Evolutionary conservation across 2,797 vertebrate species (phyloP).

Genomic region (Tinamus major): DNA sequence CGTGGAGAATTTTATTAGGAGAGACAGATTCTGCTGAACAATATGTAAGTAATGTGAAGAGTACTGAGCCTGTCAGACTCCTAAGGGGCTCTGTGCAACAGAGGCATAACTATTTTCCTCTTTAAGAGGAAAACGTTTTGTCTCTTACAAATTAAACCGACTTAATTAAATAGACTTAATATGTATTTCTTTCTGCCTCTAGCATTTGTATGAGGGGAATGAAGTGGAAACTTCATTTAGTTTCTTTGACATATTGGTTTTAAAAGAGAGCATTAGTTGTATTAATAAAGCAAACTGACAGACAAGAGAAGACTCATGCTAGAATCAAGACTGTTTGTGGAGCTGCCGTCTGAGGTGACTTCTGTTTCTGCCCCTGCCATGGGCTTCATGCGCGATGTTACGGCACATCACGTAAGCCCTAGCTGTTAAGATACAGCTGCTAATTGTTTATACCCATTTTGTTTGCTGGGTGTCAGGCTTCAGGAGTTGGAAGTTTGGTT

Average conservation of each 20-base stretch:
- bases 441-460: constrained; percentile 37
- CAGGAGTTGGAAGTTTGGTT: constrained; percentile 16
- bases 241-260: neutral
- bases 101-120: neutral
- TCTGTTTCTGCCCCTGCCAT: constrained; percentile 8
- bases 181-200: neutral
- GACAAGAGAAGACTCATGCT: neutral
- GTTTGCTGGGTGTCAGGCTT: constrained; percentile 22
- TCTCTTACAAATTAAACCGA: neutral
- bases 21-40: neutral
- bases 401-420: neutral
- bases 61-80: neutral
- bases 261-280: constrained; percentile 5
- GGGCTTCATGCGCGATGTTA: neutral
- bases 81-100: neutral
- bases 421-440: constrained; percentile 45
- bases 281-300: neutral
- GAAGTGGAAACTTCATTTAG: neutral
- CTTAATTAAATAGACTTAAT: neutral
- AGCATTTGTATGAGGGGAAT: neutral
- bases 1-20: neutral
- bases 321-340: neutral
- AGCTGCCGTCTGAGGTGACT: neutral
- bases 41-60: neutral
- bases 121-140: neutral